Evolutionary conservation across 2,113 vertebrate genomes (phyloP), one percentile per base, ranked within the genome.

Genomic region (Protomyctophum bolini): DNA sequence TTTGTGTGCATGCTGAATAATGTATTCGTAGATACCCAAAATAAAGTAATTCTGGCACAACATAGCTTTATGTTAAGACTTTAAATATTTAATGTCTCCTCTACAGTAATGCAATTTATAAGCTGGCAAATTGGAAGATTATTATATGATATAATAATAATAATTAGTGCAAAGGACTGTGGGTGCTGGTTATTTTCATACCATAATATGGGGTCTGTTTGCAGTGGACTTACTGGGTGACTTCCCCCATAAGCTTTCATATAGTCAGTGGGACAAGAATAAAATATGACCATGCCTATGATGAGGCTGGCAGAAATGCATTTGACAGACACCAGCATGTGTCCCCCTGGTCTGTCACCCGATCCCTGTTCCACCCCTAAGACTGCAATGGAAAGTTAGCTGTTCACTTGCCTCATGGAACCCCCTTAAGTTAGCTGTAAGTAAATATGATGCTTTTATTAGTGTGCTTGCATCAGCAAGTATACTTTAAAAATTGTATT

Each of bases 261-360:
- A 67, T 70, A 67, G 86, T 79, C 82, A 73, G 75, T 77, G 66
- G 80, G 89, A 88, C 72, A 85, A 91, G 85, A 92, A 90, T 91
- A 92, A 91, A 84, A 79, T 86, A 86, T 87, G 83, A 90, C 85
- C 84, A 84, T 88, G 54, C 61, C 61, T 12, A 85, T 92, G 92
- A 94, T 94, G 91, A 93, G 92, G 91, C 79, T 85, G 91, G 91
- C 94, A 95, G 92, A 93, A 92, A 83, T 82, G 81, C 58, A 86
- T 92, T 95, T 98, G 97, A 98, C 87, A 79, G 97, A 97, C 97
- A 96, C 89, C 74, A 92, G 77, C 97, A 98, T 94, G 90, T 98
- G 96, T 87, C 63, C 58, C 63, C 72, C 85, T 86, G 87, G 86
- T 81, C 65, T 74, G 96, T 93, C 91, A 96, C 91, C 81, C 55